These are phyloP conservation scores for Pholis gunnellus DNA, from an alignment of 2,113 vertebrate genomes.

Conservation along the genomic window DNA sequence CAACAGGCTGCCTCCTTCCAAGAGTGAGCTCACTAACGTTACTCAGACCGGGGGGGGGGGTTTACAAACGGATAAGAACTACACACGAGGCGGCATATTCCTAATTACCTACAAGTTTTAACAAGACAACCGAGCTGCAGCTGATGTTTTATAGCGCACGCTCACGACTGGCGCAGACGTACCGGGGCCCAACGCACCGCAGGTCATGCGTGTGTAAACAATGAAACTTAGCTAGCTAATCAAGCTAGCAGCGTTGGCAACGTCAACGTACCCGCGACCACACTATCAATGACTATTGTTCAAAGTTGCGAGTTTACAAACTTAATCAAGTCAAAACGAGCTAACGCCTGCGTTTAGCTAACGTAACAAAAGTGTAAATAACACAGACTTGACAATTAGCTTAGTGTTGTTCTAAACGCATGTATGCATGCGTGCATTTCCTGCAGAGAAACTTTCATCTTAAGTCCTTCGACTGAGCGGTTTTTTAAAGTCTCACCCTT, in stretches of 20 bases:
- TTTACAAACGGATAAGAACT: no score
- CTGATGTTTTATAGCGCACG: not conserved
- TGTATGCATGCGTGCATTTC: slow-evolving; percentile 61
- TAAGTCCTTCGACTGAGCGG: slow-evolving; percentile 73
- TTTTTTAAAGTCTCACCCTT: slow-evolving; percentile 86
- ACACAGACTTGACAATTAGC: not conserved
- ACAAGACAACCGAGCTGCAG: not conserved
- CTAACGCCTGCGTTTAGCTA: accelerated
- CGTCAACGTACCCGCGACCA: not conserved
- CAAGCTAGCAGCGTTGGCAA: slow-evolving; percentile 68
- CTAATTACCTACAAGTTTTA: not conserved
- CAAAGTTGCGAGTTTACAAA: not conserved
- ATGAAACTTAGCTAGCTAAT: slow-evolving; percentile 78
- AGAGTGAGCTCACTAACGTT: no score
- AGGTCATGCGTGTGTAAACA: slow-evolving; percentile 78
- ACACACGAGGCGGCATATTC: not conserved
- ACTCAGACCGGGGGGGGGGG: no score
- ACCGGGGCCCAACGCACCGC: slow-evolving; percentile 46
- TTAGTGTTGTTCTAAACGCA: slow-evolving; percentile 39
- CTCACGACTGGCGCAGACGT: not conserved
- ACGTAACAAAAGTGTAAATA: not conserved
- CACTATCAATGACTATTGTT: not conserved
- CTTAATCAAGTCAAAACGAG: accelerated
- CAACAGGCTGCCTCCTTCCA: not conserved
- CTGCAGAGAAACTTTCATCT: slow-evolving; percentile 80